These are phyloP conservation scores for Camelus dromedarius DNA, from an alignment of 2,113 vertebrate genomes.

Conservation along the genomic window DNA sequence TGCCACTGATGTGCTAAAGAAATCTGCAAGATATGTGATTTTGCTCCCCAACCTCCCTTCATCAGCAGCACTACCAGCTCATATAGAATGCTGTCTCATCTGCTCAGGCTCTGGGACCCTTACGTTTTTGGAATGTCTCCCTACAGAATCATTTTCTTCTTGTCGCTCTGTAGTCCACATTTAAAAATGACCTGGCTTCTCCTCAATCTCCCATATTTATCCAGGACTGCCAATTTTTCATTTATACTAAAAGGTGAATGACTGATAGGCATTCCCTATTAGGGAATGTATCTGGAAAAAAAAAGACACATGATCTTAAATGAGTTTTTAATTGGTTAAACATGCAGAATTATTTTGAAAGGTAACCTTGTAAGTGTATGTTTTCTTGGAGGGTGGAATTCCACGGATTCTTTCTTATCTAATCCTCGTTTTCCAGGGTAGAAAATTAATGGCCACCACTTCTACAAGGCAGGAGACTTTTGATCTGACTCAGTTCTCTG, in stretches of 20 bases:
- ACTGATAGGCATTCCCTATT: neutral
- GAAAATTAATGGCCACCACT: neutral
- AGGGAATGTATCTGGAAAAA: neutral
- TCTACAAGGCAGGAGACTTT: neutral
- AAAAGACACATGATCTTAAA: neutral
- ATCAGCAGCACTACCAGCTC: neutral
- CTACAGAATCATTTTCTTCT: neutral
- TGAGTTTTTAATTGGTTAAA: slow-evolving; percentile 21
- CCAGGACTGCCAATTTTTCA: neutral
- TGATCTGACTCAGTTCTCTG: neutral
- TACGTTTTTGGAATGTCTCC: neutral
- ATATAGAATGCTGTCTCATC: neutral
- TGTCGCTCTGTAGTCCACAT: neutral
- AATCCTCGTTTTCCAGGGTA: neutral
- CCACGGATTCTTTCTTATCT: neutral
- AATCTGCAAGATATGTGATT: neutral
- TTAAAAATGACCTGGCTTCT: neutral
- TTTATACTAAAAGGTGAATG: neutral
- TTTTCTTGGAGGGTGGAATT: neutral
- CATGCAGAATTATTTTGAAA: slow-evolving; percentile 44
- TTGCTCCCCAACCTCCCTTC: neutral
- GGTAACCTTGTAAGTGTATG: neutral
- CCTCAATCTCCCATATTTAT: neutral
- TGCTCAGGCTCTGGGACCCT: neutral
- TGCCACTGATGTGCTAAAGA: neutral